Evolutionary conservation across 2,113 vertebrate species (phyloP).

Genomic region (Lota lota): DNA sequence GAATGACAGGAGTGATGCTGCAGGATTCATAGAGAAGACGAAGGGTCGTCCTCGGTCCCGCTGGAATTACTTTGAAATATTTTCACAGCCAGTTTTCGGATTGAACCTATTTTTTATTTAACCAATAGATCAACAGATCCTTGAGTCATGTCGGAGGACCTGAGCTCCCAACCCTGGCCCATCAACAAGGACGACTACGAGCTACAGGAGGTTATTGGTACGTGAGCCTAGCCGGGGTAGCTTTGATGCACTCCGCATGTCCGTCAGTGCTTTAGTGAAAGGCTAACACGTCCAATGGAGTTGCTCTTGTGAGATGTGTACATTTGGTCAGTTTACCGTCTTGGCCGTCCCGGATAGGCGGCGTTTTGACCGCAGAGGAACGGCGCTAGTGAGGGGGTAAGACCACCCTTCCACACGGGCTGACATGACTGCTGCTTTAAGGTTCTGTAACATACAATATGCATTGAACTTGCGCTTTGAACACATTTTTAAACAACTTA

Average conservation of each 20-base stretch:
- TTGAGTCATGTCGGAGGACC: conserved; percentile 89
- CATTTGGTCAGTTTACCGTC: no score
- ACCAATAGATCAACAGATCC: conserved; percentile 31
- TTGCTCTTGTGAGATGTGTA: no score
- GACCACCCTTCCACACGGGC: no score
- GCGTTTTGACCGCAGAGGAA: no score
- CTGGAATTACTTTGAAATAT: conserved; percentile 57
- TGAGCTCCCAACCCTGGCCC: conserved; percentile 90
- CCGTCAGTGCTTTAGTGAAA: no score
- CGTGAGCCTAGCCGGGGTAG: conserved; percentile 65
- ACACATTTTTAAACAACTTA: no score
- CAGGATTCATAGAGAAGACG: conserved; percentile 67
- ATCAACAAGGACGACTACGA: conserved; percentile 96
- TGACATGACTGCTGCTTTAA: no score
- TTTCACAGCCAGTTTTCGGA: conserved; percentile 45
- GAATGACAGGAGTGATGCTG: conserved; percentile 71
- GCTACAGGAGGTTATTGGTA: conserved; percentile 95
- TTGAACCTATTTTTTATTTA: conserved; percentile 6
- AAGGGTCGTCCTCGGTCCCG: conserved; percentile 59
- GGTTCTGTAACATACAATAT: no score
- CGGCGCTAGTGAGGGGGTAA: no score
- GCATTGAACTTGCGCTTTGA: no score
- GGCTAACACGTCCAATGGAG: no score
- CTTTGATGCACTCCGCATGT: conserved; percentile 25
- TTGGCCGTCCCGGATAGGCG: no score